Evolutionary conservation across 2,797 vertebrate genomes (phyloP), one percentile per base, ranked within the genome.

Genomic region (Poeciliopsis turneri): DNA sequence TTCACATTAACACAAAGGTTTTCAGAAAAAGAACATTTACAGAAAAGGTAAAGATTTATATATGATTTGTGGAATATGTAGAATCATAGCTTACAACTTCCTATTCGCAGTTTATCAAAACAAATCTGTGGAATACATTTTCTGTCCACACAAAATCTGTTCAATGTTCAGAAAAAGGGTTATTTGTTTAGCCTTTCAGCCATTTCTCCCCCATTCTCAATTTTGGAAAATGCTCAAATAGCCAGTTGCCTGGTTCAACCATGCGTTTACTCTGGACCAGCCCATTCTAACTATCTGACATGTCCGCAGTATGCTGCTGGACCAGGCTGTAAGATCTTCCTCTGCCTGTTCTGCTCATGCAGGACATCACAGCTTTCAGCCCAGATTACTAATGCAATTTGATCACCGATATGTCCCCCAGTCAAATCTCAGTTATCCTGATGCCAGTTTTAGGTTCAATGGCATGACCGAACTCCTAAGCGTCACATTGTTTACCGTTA

Each of bases 401-500:
- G 61, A 87, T 85, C 85, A 90, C 82, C 89, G 86, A 80, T 83
- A 72, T 79, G 43, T 83, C 77, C 85, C 83, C 86, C 30, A 61
- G 64, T 66, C 76, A 84, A 89, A 70, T 92, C 82, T 90, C 84
- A 85, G 82, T 81, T 83, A 79, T 80, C 74, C 64, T 83, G 49
- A 78, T 87, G 89, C 86, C 89, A 93, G 82, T 73, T 82, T 53
- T 82, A 75, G 70, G 78, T 78, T 73, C 76, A 89, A 4, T 86
- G 83, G 81, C 84, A 86, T 81, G 41, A 76, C 70, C 66, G 81
- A 86, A 83, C 74, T 77, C 88, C 77, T 87, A 78, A 70, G 72
- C 77, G 72, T 85, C 72, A 84, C 82, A 82, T 71, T 83, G 69
- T 83, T 95, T 96, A 95, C 95, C 95, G 97, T 94, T 71, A 97